A percentile compares a stretch with the other conserved stretches of the same genome.
These are phyloP conservation scores for Crotalus horridus DNA, from an alignment of 2,113 vertebrate genomes.

Conservation along the genomic window DNA sequence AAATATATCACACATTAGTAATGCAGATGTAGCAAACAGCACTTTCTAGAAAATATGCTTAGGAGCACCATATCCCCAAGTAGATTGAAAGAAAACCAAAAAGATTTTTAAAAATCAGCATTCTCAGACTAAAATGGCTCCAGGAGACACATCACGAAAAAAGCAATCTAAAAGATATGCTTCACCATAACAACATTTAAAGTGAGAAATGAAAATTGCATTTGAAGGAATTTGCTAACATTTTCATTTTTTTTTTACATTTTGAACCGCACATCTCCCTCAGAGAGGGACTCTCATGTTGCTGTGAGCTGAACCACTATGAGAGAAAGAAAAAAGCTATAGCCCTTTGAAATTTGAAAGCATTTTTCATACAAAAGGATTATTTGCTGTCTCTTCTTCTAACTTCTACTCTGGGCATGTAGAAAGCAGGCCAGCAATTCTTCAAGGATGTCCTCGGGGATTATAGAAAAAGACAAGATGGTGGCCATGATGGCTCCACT, in stretches of 20 bases:
- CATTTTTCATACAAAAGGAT: neutral
- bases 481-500: neutral
- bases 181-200: neutral
- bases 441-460: neutral
- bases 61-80: neutral
- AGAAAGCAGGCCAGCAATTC: neutral
- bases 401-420: neutral
- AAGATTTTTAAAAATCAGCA: neutral
- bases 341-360: neutral
- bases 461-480: neutral
- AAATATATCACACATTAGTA: neutral
- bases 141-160: neutral
- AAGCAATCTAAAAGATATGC: neutral
- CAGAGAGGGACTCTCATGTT: neutral
- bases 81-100: neutral
- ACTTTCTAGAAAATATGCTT: neutral
- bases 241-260: neutral
- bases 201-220: neutral
- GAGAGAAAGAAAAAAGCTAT: neutral
- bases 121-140: neutral
- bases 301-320: neutral
- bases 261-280: neutral
- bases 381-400: constrained; percentile 8
- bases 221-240: constrained; percentile 9
- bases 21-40: neutral